Evolutionary conservation across 2,888 invertebrate genomes (phyloP).

Genomic region (Rhopalosiphum nymphaeae): DNA sequence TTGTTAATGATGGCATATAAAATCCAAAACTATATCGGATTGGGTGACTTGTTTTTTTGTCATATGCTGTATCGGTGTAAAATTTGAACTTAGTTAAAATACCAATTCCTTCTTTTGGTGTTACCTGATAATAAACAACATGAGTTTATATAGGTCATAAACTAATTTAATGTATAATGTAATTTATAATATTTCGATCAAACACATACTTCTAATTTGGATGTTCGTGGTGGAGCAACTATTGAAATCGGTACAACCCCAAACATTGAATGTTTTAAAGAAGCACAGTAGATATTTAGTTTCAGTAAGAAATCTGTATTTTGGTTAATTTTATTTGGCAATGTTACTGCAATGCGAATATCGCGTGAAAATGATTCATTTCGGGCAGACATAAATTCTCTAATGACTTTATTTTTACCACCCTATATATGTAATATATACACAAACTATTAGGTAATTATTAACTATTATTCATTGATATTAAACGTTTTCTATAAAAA

Average conservation of each 20-base stretch:
- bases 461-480: too few species aligned
- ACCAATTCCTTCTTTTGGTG: slow-evolving; percentile 52
- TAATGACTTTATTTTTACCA: slow-evolving; percentile 52
- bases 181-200: background rate
- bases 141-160: background rate
- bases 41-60: slow-evolving; percentile 50
- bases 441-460: background rate
- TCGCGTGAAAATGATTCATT: slow-evolving; percentile 53
- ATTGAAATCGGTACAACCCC: slow-evolving; percentile 48
- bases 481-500: too few species aligned
- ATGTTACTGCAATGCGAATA: slow-evolving; percentile 38
- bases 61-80: slow-evolving; percentile 45
- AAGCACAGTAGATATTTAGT: slow-evolving; percentile 40
- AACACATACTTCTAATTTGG: slow-evolving; percentile 45
- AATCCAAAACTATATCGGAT: slow-evolving; percentile 60
- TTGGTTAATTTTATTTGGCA: slow-evolving; percentile 47
- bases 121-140: slow-evolving; percentile 12
- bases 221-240: slow-evolving; percentile 38
- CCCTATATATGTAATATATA: slow-evolving; percentile 27
- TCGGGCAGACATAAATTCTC: slow-evolving; percentile 19
- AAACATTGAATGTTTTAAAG: slow-evolving; percentile 43
- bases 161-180: background rate
- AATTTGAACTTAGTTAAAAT: slow-evolving; percentile 49
- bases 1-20: slow-evolving; percentile 9
- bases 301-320: slow-evolving; percentile 42